Conservation (phyloP, 1,140 invertebrate species). For the Orussus abietinus region DNA sequence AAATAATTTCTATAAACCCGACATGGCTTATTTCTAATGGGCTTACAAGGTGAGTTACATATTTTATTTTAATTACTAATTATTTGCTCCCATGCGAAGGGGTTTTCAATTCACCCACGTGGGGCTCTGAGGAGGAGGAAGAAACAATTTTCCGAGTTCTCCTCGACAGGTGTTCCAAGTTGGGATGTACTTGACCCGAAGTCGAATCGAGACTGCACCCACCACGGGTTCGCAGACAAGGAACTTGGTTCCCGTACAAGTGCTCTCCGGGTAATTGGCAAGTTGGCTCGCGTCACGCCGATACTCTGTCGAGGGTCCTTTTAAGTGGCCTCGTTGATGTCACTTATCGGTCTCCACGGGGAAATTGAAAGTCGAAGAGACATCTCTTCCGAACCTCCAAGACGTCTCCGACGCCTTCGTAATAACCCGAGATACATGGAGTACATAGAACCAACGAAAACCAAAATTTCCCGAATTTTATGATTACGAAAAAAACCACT, state of each 20-base stretch:
- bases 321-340: not conserved
- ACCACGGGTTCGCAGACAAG: conserved; percentile 7
- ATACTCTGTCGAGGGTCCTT: conserved; percentile 1
- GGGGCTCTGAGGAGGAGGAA: not conserved
- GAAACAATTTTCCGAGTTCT: not conserved
- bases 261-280: conserved; percentile 17
- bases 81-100: not conserved
- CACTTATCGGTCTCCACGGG: not conserved
- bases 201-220: too few species aligned
- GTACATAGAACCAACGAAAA: too few species aligned
- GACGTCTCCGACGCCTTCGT: not conserved
- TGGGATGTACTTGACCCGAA: too few species aligned
- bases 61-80: not conserved
- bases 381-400: not conserved
- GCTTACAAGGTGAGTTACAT: not conserved
- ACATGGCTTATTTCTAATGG: not conserved
- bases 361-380: not conserved
- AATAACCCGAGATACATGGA: not conserved
- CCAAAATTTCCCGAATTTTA: too few species aligned
- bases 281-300: too few species aligned
- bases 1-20: not conserved
- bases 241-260: conserved; percentile 16
- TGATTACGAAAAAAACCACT: too few species aligned
- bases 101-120: not conserved
- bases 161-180: not conserved